A percentile compares a stretch with the other conserved stretches of the same genome.
phyloP scores from a whole-genome alignment of 2,797 vertebrate genomes.

The Anas bahamensis region DNA sequence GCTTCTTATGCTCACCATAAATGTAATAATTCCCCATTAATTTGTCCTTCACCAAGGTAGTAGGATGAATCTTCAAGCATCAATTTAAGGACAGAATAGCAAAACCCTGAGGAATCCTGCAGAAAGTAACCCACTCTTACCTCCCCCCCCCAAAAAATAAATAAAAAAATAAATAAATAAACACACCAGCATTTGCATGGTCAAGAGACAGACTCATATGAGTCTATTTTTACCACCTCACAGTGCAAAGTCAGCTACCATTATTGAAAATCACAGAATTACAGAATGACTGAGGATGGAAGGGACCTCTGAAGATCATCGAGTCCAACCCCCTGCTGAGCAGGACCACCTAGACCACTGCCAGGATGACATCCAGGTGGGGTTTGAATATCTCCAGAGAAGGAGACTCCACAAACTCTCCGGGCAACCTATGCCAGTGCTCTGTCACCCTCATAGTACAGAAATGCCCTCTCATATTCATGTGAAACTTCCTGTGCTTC shows the following conservation, averaged over 20 bases:
- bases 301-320: no score
- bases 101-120: background rate
- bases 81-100: background rate
- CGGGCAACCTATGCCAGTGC: no score
- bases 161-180: background rate
- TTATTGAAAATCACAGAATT: no score
- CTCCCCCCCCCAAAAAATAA: background rate
- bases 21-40: background rate
- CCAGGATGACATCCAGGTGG: no score
- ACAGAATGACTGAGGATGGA: no score
- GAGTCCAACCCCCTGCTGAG: no score
- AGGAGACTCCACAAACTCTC: no score
- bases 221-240: background rate
- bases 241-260: background rate
- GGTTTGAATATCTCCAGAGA: no score
- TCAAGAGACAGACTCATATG: background rate
- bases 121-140: background rate
- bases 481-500: no score
- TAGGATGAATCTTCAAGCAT: background rate
- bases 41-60: background rate
- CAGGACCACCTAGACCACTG: no score
- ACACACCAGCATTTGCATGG: background rate
- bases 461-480: no score
- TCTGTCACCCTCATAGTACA: no score
- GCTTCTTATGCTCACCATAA: background rate